These are phyloP conservation scores for Belgica antarctica DNA, from an alignment of 2,888 invertebrate genomes.

Conservation along the genomic window DNA sequence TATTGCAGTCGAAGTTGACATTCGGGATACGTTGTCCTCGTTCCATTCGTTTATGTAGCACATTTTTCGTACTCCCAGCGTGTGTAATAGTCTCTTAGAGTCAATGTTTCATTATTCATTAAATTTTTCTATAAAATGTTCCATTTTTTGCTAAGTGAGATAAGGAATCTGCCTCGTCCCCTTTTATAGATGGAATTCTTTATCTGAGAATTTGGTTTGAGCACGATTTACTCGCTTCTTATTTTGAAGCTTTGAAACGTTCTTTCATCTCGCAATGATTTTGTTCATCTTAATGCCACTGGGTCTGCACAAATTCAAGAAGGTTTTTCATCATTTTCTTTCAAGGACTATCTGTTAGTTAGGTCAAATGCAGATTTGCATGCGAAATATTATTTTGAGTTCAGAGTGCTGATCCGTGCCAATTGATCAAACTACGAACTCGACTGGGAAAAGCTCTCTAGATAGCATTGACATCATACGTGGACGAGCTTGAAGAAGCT, in stretches of 20 bases:
- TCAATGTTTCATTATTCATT: not conserved
- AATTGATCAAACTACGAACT: too few relatives aligned
- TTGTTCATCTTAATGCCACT: not conserved
- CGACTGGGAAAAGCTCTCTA: too few relatives aligned
- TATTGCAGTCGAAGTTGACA: not conserved
- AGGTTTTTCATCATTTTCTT: not conserved
- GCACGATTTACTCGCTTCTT: not conserved
- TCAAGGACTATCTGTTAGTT: not conserved
- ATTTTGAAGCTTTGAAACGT: not conserved
- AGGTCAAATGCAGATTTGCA: too few relatives aligned
- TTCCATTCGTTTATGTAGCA: not conserved
- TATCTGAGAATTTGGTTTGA: not conserved
- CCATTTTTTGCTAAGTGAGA: too few relatives aligned
- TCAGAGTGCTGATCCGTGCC: too few relatives aligned
- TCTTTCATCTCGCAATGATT: not conserved
- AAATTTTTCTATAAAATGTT: too few relatives aligned
- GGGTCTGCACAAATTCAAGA: not conserved
- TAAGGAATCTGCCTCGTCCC: too few relatives aligned
- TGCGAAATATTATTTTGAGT: too few relatives aligned
- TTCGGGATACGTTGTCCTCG: not conserved
- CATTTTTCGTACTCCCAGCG: not conserved
- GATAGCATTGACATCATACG: too few relatives aligned
- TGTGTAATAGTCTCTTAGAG: not conserved
- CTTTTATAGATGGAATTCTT: not conserved
- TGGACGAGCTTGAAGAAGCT: not conserved